phyloP scores from a whole-genome alignment of 2,113 vertebrate species.

The human (Homo sapiens) region DNA sequence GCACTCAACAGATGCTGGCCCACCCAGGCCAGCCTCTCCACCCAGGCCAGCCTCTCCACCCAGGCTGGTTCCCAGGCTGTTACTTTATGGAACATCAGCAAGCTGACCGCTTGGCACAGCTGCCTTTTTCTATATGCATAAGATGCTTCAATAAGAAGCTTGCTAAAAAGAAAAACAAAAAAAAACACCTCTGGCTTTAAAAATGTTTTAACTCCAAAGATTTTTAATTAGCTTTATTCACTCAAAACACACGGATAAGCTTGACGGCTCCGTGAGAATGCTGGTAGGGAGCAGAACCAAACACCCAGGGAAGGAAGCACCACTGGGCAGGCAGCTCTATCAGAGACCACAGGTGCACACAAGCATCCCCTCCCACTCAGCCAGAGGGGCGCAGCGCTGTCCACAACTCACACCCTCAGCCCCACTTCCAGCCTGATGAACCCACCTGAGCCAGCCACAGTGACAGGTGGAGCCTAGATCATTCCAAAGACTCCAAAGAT shows the following conservation, averaged over 20 bases:
- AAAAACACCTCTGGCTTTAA: neutral
- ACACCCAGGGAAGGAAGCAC: neutral
- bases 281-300: too few species aligned
- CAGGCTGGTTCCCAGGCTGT: too few species aligned
- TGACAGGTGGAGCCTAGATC: rapidly evolving
- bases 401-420: neutral
- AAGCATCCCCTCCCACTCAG: too few species aligned
- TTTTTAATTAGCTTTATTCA: neutral
- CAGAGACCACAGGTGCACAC: too few species aligned
- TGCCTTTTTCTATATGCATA: rapidly evolving
- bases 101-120: rapidly evolving
- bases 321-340: too few species aligned
- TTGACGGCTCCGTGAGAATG: neutral
- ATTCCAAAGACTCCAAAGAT: too few species aligned
- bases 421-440: rapidly evolving
- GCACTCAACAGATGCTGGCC: neutral
- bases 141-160: neutral
- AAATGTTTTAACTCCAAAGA: neutral
- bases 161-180: neutral
- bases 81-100: neutral
- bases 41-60: too few species aligned
- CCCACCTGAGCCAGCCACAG: rapidly evolving
- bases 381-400: neutral
- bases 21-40: too few species aligned
- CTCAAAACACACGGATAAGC: neutral